Base-by-base conservation (phyloP, 1,140 invertebrate species). In the Pantala flavescens region DNA sequence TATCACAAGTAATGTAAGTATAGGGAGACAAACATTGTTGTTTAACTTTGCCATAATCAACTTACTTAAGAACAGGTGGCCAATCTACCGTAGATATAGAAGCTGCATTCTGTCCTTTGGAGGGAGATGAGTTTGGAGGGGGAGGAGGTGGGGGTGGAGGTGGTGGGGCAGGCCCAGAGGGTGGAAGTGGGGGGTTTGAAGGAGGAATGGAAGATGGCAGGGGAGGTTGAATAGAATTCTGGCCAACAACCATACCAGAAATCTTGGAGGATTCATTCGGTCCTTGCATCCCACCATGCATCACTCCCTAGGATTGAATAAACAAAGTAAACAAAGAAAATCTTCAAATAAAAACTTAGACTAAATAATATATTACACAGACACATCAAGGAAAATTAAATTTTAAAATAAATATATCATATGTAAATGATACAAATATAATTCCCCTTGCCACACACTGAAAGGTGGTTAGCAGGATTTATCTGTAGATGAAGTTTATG, bases 41-140 rank as follows among this genome's bases (percentile, higher is more conserved):
- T n/a, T n/a, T n/a, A n/a, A n/a, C n/a, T n/a, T n/a, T n/a, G n/a
- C n/a, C n/a, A 36, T 2, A 36, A 36, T 63, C 3, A 19, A 63
- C 49, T 63, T 21, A 63, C 80, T 92, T 90, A 28, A 93, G 81
- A 74, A 88, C 89, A 72, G 90, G 87, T 0, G 91, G 91, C 90
- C 90, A 92, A 74, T 86, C 85, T 36, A 82, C 84, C 0, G 85
- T 83, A 5, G 85, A 83, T 77, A 83, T 84, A 11, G 77, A 78
- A 42, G 73, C 70, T n/a, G 76, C 74, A 75, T 79, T 79, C 49
- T 71, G 28, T 71, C 14, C n/a, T 23, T 71, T 71, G n/a, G 28
- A 24, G 9, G 23, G 23, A 28, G 23, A 24, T 16, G 28, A 23
- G 16, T 21, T 77, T 0, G 81, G 36, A 70, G 80, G 79, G 72